A percentile compares a stretch with the other conserved stretches of the same genome.
These are phyloP conservation scores for Amphiprion percula DNA, from an alignment of 2,113 vertebrate genomes.

Conservation along the genomic window DNA sequence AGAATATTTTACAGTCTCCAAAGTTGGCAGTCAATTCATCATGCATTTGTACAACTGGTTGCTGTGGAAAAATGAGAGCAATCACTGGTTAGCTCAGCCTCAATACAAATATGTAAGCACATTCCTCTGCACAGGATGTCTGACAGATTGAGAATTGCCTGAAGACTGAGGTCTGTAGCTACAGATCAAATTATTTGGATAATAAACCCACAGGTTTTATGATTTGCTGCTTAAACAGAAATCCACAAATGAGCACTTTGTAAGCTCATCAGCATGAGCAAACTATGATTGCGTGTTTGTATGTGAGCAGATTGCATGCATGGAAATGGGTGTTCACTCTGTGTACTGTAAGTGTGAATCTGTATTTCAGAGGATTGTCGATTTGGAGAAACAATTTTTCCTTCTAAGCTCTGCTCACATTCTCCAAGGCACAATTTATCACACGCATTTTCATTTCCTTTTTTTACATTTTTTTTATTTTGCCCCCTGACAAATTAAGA, in stretches of 20 bases:
- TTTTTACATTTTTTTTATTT: neutral
- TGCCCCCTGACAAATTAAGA: neutral
- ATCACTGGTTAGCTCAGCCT: constrained; percentile 26
- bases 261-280: neutral
- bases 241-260: constrained; percentile 5
- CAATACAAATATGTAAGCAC: neutral
- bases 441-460: constrained; percentile 24
- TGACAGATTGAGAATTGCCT: neutral
- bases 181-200: neutral
- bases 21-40: neutral
- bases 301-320: neutral
- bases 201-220: constrained; percentile 16
- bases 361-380: constrained; percentile 20
- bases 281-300: neutral
- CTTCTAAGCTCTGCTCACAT: constrained; percentile 10
- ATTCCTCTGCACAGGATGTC: constrained; percentile 1
- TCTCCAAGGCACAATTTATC: constrained; percentile 28
- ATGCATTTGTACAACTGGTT: neutral
- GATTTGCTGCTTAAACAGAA: constrained; percentile 26
- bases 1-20: no score
- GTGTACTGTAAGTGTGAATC: no score
- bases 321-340: no score
- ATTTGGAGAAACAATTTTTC: neutral
- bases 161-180: neutral
- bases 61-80: constrained; percentile 11